Conservation (phyloP, 2,797 vertebrate species). For the Schizothorax lantsangensis region DNA sequence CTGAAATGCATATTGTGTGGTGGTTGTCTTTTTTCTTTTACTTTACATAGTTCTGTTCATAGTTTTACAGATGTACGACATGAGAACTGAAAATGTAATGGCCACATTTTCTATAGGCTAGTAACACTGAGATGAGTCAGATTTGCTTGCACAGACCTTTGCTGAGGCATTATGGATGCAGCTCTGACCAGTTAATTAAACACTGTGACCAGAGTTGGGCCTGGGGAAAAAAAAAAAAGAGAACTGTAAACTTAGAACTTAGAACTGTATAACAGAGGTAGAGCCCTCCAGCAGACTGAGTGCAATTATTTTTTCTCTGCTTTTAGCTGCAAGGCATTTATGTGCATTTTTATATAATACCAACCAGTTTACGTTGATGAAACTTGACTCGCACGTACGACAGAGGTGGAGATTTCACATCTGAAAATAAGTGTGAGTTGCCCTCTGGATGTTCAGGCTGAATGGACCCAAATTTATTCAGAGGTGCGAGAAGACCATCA, state of each 20-base stretch:
- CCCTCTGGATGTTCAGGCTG: neutral
- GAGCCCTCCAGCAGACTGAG: neutral
- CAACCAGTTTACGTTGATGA: neutral
- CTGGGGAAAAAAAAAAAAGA: neutral
- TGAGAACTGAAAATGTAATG: neutral
- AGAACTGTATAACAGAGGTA: neutral
- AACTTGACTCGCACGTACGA: neutral
- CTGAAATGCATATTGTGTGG: too few relatives aligned
- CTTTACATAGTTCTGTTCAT: neutral
- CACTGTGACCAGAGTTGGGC: neutral
- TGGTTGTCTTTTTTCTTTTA: neutral
- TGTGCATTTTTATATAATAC: neutral
- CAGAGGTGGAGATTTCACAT: neutral
- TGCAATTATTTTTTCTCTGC: slow-evolving; percentile 2
- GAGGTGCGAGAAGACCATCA: neutral
- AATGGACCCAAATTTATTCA: neutral
- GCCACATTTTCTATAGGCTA: neutral
- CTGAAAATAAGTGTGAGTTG: neutral
- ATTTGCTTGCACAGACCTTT: neutral
- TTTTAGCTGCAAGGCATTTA: slow-evolving; percentile 1
- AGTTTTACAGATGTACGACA: neutral
- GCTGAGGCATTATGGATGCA: neutral
- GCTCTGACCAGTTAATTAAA: neutral
- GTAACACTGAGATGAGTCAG: neutral
- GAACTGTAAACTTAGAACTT: too few relatives aligned